Evolutionary conservation across 1,140 invertebrate species (phyloP), one percentile per base, ranked within the genome.

Genomic region (Pogonus chalceus): DNA sequence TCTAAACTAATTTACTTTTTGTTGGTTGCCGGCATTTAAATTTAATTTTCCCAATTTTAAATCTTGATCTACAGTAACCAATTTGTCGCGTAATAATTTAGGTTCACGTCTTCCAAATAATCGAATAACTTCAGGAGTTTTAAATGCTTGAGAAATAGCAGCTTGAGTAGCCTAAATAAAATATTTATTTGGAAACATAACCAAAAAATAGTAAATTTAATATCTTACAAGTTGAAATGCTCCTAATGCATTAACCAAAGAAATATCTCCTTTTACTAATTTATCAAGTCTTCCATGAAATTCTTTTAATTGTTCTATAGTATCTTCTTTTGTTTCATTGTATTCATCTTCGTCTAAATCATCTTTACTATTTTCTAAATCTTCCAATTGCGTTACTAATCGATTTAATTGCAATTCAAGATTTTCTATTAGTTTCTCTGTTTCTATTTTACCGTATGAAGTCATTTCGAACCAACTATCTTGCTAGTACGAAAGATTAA

Each of bases 81-180:
- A 65, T 61, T 79, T 73, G 58, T 85, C 73, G 56, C 82, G 64
- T 23, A 89, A 69, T 63, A 81, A 78, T 20, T 76, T 76, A n/a
- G 85, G 84, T 62, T 89, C 84, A 59, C 82, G 78, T 63, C 80
- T 84, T 10, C 83, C 85, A 79, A 89, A 89, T 70, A 89, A 76
- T 62, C 77, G 67, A 20, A 88, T 88, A 0, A 88, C 82, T 68
- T 85, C 85, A 22, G 87, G 86, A 2, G 86, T 89, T 69, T 85
- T 77, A 62, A 89, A 89, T 4, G 86, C 85, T 65, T 82, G 72
- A 56, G 82, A 84, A 21, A 89, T 87, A 49, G 86, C 85, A 61
- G 84, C 83, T 71, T 83, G 82, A 48, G 84, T 87, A 7, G 85
- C 85, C 83, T 87, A 56, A 16, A 58, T 53, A 23, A 60, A 60